A percentile compares a stretch with the other conserved stretches of the same genome.
phyloP scores from a whole-genome alignment of 2,797 vertebrate genomes.

The Danio albolineatus region DNA sequence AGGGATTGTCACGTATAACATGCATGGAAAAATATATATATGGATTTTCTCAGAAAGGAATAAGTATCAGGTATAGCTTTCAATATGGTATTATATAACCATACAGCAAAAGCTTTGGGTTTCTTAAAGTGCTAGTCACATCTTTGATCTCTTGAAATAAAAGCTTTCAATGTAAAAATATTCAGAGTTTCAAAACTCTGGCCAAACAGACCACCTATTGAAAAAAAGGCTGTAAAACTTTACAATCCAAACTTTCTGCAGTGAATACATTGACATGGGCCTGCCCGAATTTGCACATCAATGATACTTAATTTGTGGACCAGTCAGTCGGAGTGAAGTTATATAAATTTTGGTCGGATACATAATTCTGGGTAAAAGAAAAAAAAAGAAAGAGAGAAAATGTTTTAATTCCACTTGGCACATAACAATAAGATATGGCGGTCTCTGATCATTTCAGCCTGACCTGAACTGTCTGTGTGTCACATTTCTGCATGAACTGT shows the following conservation, averaged over 20 bases:
- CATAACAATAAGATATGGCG: slow-evolving; percentile 11
- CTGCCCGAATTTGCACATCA: slow-evolving; percentile 19
- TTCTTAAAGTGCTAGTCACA: not conserved
- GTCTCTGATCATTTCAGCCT: not conserved
- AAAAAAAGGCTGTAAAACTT: not conserved
- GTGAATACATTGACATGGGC: slow-evolving; percentile 9
- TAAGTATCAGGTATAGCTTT: slow-evolving; percentile 10
- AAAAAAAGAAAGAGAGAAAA: not conserved
- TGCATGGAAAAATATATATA: not conserved
- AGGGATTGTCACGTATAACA: slow-evolving; percentile 10
- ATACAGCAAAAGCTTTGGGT: not conserved
- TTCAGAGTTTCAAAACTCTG: not conserved
- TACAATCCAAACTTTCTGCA: not conserved
- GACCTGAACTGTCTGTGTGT: not conserved
- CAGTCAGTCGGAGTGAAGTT: not conserved
- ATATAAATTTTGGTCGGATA: not conserved
- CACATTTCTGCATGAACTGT: not conserved
- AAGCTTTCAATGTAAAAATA: not conserved
- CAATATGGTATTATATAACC: slow-evolving; percentile 2
- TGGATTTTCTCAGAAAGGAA: not conserved
- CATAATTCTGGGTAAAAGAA: too few relatives aligned
- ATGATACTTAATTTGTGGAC: not conserved
- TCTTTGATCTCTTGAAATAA: slow-evolving; percentile 2
- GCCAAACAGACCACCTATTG: not conserved
- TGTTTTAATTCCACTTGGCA: slow-evolving; percentile 7